A percentile compares a stretch with the other conserved stretches of the same genome.
Evolutionary conservation across 2,797 vertebrate species (phyloP).

Genomic region (Nyctibius grandis): DNA sequence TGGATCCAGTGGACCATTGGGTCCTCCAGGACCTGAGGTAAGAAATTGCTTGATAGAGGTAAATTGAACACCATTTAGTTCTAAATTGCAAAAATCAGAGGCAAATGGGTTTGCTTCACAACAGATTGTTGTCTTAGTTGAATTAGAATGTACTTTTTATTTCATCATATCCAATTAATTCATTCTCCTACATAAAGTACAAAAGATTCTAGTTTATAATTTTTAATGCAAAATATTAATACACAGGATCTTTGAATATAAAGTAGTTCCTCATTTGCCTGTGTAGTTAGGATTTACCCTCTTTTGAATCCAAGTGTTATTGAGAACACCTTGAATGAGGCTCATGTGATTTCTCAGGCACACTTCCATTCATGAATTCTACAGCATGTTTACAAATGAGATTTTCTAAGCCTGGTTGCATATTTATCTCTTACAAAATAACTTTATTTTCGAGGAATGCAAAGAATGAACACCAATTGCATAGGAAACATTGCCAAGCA

Average conservation of each 20-base stretch:
- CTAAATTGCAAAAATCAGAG: background rate
- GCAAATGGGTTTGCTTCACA: background rate
- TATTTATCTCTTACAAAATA: background rate
- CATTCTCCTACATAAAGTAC: background rate
- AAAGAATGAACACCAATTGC: background rate
- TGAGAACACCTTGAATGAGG: background rate
- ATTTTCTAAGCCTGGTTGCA: background rate
- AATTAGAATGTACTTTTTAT: background rate
- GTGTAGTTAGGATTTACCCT: background rate
- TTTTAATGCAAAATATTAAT: background rate
- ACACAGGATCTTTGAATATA: background rate
- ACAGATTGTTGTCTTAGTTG: background rate
- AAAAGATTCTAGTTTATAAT: background rate
- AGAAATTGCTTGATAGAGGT: slow-evolving; percentile 15
- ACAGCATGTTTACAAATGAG: background rate
- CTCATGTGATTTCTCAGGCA: background rate
- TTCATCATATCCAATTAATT: background rate
- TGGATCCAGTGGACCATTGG: slow-evolving; percentile 76
- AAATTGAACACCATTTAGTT: background rate
- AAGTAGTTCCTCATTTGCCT: background rate
- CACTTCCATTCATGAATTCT: background rate
- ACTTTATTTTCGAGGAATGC: background rate
- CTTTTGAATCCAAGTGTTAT: background rate
- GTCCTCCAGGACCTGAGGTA: slow-evolving; percentile 85
- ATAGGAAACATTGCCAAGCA: background rate